Evolutionary conservation across 1,140 invertebrate genomes (phyloP), one percentile per base, ranked within the genome.

Genomic region (Polyergus mexicanus): DNA sequence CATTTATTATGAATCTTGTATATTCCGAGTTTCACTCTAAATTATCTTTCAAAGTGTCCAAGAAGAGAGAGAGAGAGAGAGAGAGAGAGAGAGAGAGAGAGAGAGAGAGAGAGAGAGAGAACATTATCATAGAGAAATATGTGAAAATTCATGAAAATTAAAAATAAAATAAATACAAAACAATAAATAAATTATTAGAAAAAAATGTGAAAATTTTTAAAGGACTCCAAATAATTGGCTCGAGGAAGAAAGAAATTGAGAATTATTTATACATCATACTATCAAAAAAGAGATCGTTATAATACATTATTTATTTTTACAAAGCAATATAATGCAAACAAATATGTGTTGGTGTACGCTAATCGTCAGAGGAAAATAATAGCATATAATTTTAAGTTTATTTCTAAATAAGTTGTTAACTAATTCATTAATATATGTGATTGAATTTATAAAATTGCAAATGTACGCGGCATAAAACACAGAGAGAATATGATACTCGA

Each of bases 301-400:
- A 19, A 16, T 25, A 80, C 32, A 41, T 80, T 80, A 41, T 54
- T 51, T 78, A 54, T 38, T 68, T 78, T 66, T 68, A 54, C 54
- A 68, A 68, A 56, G 62, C 62, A 66, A 68, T 78, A 41, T 78
- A 74, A 74, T 54, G n/a, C n/a, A 56, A 16, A 19, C 11, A 25
- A 41, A 16, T 41, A 76, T 77, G 25, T 63, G 28, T 25, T 56
- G 19, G 16, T 72, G 22, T 54, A 19, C 5, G 5, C 47, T 47
- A 54, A 78, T 51, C 22, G 13, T 68, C 62, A 22, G 6, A 51
- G 16, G 60, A 47, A 8, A 51, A 25, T 69, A 28, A 66, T 38
- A 22, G 35, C 28, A 65, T 44, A 44, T 11, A 44, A 44, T 28
- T 54, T 68, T 68, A 54, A 44, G 25, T 68, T 69, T 41, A 28